Percentiles rank a stretch among this genome's conserved stretches.
Evolutionary conservation across 2,113 vertebrate species (phyloP).

Genomic region (Phylloscopus trochilus): DNA sequence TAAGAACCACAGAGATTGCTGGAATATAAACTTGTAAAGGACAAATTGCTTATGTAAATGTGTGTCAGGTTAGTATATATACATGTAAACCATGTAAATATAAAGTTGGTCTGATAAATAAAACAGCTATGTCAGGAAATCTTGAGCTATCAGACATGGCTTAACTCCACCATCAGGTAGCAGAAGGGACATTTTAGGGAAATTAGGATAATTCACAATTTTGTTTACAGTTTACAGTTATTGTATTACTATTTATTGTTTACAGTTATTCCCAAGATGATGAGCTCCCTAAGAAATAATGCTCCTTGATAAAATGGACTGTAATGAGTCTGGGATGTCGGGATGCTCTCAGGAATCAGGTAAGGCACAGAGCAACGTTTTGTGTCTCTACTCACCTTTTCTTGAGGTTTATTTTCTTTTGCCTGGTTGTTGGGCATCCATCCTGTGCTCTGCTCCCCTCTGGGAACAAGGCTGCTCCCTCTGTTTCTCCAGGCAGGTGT

Average conservation of each 20-base stretch:
- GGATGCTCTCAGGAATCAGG: neutral
- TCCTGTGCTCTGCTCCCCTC: neutral
- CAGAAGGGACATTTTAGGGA: neutral
- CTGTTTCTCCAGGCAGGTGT: rapidly evolving
- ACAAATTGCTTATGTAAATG: neutral
- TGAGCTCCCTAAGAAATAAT: neutral
- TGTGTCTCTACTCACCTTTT: neutral
- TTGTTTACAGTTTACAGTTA: neutral
- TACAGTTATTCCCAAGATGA: neutral
- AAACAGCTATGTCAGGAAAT: neutral
- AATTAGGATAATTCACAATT: neutral
- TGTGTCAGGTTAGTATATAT: neutral
- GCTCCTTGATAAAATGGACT: neutral
- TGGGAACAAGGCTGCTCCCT: neutral
- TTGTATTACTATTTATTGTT: too few species aligned
- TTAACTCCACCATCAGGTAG: neutral
- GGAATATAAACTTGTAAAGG: neutral
- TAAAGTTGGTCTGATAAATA: neutral
- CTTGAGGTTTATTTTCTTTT: neutral
- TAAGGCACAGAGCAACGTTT: neutral
- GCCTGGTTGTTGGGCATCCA: neutral
- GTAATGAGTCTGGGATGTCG: rapidly evolving
- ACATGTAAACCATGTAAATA: neutral
- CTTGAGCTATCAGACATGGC: neutral
- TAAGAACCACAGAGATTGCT: neutral